Conservation (phyloP, 2,113 vertebrate genomes). For the Ceuthmochares aereus region DNA sequence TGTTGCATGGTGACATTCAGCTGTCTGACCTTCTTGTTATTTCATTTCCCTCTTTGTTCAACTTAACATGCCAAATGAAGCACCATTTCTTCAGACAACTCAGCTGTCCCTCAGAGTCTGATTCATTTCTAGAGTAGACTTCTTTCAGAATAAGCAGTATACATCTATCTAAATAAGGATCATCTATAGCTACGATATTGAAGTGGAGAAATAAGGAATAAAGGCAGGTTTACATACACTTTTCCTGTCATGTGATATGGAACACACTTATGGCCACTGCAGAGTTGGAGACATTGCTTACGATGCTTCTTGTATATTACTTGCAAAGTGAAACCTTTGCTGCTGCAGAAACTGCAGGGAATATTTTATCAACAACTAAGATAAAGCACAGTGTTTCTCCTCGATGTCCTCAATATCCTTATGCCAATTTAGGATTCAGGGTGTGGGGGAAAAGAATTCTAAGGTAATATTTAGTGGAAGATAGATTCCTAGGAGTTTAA, state of each 20-base stretch:
- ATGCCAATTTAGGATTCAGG: neutral
- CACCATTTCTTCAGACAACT: neutral
- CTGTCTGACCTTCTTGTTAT: neutral
- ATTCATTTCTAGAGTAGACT: neutral
- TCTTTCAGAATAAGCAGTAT: neutral
- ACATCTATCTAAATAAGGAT: neutral
- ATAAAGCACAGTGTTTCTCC: neutral
- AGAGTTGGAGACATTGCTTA: neutral
- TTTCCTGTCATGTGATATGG: too few species aligned
- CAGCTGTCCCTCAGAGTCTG: neutral
- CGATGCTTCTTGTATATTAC: neutral
- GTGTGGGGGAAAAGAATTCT: neutral
- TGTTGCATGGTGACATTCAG: neutral
- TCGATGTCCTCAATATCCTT: neutral
- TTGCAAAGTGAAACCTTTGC: neutral
- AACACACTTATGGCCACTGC: too few species aligned
- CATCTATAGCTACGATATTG: neutral
- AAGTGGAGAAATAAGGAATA: neutral
- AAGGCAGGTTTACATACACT: neutral
- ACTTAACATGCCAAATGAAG: neutral
- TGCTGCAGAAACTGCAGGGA: neutral
- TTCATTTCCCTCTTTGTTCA: neutral
- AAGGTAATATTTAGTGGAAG: neutral
- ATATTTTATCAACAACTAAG: neutral
- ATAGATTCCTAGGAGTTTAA: neutral